Evolutionary conservation across 2,797 vertebrate genomes (phyloP).

Genomic region (Sebastes glaucus): DNA sequence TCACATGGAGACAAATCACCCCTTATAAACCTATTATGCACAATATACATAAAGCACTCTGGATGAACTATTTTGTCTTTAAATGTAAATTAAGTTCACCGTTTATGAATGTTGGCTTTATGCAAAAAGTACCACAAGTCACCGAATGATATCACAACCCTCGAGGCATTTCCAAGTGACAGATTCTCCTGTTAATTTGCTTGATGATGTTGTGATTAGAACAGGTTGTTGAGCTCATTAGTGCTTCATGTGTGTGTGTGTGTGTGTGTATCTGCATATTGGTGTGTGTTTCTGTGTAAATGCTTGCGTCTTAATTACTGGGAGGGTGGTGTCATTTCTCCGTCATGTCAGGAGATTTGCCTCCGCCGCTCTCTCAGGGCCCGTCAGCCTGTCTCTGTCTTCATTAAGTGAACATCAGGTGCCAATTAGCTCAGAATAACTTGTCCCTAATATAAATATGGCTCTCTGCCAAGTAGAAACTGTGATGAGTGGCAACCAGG

Average conservation of each 20-base stretch:
- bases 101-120: background rate
- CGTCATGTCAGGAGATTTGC: slow-evolving; percentile 73
- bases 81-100: background rate
- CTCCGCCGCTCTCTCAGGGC: slow-evolving; percentile 64
- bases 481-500: slow-evolving; percentile 12
- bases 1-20: background rate
- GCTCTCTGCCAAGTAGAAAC: slow-evolving; percentile 72
- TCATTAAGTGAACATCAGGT: slow-evolving; percentile 87
- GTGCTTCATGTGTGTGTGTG: slow-evolving; percentile 1
- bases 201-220: slow-evolving; percentile 68
- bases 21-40: background rate
- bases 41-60: background rate
- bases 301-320: slow-evolving; percentile 74
- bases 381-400: slow-evolving; percentile 65
- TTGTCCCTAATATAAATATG: slow-evolving; percentile 70
- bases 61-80: background rate
- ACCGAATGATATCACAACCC: background rate
- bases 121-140: background rate
- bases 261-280: background rate
- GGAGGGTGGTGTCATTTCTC: slow-evolving; percentile 56
- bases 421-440: slow-evolving; percentile 80
- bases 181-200: slow-evolving; percentile 46
- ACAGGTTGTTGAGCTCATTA: slow-evolving; percentile 68
- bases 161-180: background rate
- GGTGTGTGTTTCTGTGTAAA: slow-evolving; percentile 40